Conservation (phyloP, 2,113 vertebrate species). For the Fukomys damarensis region DNA sequence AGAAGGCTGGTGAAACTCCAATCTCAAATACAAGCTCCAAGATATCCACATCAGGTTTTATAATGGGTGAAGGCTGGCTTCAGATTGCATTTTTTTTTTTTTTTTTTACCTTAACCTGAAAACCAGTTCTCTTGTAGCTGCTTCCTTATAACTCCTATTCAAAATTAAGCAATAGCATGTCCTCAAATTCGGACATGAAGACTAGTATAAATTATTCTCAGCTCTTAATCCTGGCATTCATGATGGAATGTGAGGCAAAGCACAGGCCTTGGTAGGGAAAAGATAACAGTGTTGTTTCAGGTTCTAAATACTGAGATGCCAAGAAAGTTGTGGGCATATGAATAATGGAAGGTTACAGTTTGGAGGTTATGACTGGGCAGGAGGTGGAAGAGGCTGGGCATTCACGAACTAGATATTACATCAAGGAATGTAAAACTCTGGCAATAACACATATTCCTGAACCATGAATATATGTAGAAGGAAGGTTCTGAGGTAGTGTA, state of each 20-base stretch:
- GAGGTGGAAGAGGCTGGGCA: neutral
- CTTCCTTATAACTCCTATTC: neutral
- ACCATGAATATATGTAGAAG: slow-evolving; percentile 17
- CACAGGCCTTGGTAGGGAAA: neutral
- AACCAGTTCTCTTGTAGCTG: neutral
- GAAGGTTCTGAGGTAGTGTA: slow-evolving; percentile 26
- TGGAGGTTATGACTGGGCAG: neutral
- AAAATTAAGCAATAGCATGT: neutral
- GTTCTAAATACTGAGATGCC: neutral
- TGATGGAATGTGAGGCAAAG: neutral
- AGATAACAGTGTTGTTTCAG: slow-evolving; percentile 18
- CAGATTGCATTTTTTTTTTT: slow-evolving; percentile 16
- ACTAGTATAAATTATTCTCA: slow-evolving; percentile 14
- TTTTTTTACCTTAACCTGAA: slow-evolving; percentile 30
- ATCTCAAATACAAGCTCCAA: slow-evolving; percentile 38
- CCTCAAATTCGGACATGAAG: neutral
- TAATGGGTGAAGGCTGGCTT: neutral
- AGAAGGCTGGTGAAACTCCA: neutral
- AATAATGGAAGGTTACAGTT: neutral
- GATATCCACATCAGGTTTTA: neutral
- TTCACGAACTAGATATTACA: neutral
- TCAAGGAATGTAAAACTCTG: slow-evolving; percentile 29
- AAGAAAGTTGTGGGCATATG: neutral
- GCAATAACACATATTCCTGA: neutral
- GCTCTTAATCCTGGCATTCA: neutral